Evolutionary conservation across 92 coral and sea anemone genomes (phyloP).

Genomic region (Epizoanthus illoricatus): DNA sequence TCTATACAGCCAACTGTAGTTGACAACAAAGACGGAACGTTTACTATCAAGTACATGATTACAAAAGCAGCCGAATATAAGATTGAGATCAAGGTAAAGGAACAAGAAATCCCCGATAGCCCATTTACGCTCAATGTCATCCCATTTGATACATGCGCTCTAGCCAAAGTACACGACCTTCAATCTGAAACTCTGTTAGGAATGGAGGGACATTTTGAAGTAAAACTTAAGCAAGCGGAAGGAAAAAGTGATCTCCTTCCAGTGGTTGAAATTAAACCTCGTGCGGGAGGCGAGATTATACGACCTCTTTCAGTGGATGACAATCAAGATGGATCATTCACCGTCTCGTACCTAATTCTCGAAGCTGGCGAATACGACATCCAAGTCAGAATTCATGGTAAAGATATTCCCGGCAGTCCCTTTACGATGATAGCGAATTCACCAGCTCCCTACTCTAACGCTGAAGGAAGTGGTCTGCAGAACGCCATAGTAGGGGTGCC

Average conservation of each 20-base stretch:
- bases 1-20: background rate
- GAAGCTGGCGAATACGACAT: constrained; percentile 26
- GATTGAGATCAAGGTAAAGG: constrained; percentile 13
- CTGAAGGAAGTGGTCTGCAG: constrained; percentile 21
- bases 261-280: constrained; percentile 2
- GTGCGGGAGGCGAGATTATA: background rate
- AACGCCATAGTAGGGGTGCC: constrained; percentile 21
- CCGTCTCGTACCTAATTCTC: constrained; percentile 17
- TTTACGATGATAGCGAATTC: constrained; percentile 6
- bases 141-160: background rate
- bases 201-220: constrained; percentile 23
- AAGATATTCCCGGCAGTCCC: constrained; percentile 27
- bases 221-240: constrained; percentile 11
- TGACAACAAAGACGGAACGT: constrained; percentile 17
- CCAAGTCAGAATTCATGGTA: constrained; percentile 24
- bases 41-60: constrained; percentile 10
- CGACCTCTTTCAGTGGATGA: constrained; percentile 33
- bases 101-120: background rate
- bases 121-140: constrained; percentile 13
- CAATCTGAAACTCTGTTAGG: constrained; percentile 15
- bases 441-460: constrained; percentile 19
- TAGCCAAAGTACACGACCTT: constrained; percentile 7
- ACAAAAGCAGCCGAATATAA: constrained; percentile 1
- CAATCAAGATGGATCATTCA: constrained; percentile 28
- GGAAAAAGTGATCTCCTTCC: constrained; percentile 22